Evolutionary conservation across 2,113 vertebrate species (phyloP).

Genomic region (Rhinopithecus roxellana): DNA sequence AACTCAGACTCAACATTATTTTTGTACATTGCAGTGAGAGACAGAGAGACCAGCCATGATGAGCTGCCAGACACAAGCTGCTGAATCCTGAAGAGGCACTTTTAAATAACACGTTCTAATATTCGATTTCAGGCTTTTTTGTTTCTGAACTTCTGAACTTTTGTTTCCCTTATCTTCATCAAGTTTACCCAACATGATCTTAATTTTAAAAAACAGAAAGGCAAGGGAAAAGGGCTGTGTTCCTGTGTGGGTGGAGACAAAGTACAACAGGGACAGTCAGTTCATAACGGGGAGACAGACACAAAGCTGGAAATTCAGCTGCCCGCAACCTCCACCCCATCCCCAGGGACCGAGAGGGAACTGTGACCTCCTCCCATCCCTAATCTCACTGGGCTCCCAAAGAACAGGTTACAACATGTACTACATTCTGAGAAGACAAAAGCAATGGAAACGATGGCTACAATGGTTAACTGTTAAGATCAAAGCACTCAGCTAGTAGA

Average conservation of each 20-base stretch:
- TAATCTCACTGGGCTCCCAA: not conserved
- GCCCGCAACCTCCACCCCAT: not conserved
- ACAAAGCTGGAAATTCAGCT: not conserved
- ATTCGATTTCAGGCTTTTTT: not conserved
- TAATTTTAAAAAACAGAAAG: not conserved
- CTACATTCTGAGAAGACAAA: not conserved
- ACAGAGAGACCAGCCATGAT: not conserved
- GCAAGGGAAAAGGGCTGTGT: not conserved
- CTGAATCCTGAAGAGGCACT: not conserved
- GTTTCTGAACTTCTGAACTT: slow-evolving; percentile 33
- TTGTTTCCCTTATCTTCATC: slow-evolving; percentile 2
- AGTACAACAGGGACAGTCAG: not conserved
- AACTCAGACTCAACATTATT: not conserved
- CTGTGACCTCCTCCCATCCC: not conserved
- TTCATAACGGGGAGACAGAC: not conserved
- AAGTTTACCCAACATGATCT: not conserved
- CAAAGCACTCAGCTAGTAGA: not conserved
- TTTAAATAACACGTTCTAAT: not conserved
- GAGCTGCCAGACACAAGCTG: not conserved
- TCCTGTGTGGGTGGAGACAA: not conserved
- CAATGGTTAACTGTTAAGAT: not conserved
- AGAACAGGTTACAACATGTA: not conserved
- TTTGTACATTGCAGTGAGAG: not conserved
- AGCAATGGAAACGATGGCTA: not conserved
- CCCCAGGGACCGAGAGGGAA: not conserved